phyloP scores from a whole-genome alignment of 2,113 vertebrate species.

The Nesospiza acunhae region DNA sequence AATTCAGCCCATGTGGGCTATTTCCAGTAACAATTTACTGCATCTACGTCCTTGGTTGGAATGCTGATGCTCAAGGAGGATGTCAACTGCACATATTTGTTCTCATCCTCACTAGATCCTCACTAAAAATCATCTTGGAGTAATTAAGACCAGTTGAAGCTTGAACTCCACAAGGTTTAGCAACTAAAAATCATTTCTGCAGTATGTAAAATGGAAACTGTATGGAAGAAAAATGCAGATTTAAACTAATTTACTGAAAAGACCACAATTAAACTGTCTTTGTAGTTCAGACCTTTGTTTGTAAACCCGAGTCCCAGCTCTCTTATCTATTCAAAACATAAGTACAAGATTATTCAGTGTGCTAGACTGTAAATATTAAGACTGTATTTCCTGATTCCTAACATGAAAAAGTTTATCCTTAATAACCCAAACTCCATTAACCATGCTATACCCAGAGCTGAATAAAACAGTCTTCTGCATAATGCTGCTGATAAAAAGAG shows the following conservation, averaged over 20 bases:
- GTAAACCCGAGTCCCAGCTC: not conserved
- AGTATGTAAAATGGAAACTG: not conserved
- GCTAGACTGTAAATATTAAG: constrained; percentile 52
- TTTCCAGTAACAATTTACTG: not conserved
- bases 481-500: not conserved
- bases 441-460: not conserved
- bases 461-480: not conserved
- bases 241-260: not conserved
- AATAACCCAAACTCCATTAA: constrained; percentile 18
- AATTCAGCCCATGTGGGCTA: not conserved
- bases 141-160: not conserved
- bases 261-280: not conserved
- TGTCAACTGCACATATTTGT: not conserved
- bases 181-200: not conserved
- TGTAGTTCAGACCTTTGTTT: constrained; percentile 29
- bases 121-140: not conserved
- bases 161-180: not conserved
- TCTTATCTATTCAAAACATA: constrained; percentile 38
- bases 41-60: not conserved
- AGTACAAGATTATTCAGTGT: not conserved
- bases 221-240: not conserved
- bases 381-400: constrained; percentile 15
- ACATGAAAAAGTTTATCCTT: constrained; percentile 16
- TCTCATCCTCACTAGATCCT: not conserved
- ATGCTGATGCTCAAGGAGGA: not conserved